A percentile compares a stretch with the other conserved stretches of the same genome.
phyloP scores from a whole-genome alignment of 2,113 vertebrate species.

The Rallus limicola region DNA sequence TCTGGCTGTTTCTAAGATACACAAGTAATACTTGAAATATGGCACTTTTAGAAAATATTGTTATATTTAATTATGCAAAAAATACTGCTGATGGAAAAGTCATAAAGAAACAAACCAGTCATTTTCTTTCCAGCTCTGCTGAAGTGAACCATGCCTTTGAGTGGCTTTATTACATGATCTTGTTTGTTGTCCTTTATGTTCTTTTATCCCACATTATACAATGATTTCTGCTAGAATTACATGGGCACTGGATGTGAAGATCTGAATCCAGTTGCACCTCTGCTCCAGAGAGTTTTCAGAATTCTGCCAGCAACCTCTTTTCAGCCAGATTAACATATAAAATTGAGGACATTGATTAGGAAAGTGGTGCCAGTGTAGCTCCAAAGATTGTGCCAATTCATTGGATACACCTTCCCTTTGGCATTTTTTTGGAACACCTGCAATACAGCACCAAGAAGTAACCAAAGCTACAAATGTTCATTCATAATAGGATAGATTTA shows the following conservation, averaged over 20 bases:
- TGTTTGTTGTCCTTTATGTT: background rate
- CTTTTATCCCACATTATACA: rapidly evolving
- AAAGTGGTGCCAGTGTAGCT: background rate
- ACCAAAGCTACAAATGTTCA: background rate
- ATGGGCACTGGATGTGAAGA: background rate
- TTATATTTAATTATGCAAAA: background rate
- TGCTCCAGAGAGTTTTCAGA: background rate
- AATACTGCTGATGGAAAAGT: background rate
- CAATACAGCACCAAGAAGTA: background rate
- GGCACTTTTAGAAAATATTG: background rate
- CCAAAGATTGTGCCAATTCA: background rate
- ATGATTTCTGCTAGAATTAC: background rate
- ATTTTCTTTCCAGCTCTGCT: background rate
- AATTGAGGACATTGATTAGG: background rate
- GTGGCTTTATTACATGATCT: background rate
- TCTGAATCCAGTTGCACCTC: background rate
- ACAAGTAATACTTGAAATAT: background rate
- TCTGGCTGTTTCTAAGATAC: background rate
- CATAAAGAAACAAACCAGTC: background rate
- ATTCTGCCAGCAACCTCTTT: background rate
- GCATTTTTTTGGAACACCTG: background rate
- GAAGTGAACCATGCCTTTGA: background rate
- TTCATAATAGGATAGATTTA: background rate
- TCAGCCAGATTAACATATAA: background rate
- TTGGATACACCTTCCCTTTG: background rate